These are phyloP conservation scores for Agelastica alni DNA, from an alignment of 2,888 invertebrate species.

Conservation along the genomic window DNA sequence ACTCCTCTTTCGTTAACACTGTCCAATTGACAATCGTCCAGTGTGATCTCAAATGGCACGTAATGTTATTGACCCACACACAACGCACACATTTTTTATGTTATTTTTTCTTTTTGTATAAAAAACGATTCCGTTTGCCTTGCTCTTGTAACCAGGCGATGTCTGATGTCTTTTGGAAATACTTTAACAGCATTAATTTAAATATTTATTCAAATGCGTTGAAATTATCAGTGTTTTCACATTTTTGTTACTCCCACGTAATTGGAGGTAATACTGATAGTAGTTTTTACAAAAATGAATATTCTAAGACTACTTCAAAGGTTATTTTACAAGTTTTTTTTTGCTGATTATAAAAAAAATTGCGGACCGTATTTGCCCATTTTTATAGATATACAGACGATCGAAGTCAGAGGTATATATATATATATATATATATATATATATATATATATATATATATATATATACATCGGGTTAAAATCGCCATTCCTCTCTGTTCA, in stretches of 20 bases:
- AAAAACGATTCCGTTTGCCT: background rate
- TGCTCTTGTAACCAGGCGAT: background rate
- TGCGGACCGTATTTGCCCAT: no score
- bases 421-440: no score
- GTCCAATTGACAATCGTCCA: background rate
- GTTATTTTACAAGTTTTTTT: no score
- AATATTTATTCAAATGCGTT: constrained; percentile 5
- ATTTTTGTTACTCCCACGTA: background rate
- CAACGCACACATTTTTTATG: no score
- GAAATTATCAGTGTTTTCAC: background rate
- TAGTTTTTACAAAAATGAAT: background rate
- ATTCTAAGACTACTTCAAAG: no score
- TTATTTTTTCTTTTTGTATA: background rate
- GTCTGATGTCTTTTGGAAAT: background rate
- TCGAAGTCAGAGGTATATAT: no score
- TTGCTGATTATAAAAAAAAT: no score
- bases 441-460: no score
- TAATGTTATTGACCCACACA: background rate
- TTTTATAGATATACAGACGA: no score
- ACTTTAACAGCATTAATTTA: constrained; percentile 2
- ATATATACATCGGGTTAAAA: no score
- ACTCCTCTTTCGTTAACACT: background rate
- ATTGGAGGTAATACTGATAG: background rate
- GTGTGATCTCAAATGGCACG: background rate
- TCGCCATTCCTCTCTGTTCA: no score